These are phyloP conservation scores for Sterrhoptilus dennistouni DNA, from an alignment of 2,113 vertebrate genomes.

Conservation along the genomic window DNA sequence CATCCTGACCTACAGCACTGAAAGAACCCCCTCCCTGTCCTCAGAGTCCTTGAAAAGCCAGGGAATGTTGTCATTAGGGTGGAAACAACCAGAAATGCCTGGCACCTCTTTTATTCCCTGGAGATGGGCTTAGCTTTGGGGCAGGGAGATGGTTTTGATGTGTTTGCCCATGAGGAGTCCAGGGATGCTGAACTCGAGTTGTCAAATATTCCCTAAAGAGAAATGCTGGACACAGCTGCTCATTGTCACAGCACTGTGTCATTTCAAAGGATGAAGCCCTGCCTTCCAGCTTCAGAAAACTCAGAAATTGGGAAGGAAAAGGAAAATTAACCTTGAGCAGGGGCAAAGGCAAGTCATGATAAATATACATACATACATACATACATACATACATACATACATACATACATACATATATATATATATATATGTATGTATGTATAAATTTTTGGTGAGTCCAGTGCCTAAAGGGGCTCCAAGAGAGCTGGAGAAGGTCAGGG, in stretches of 20 bases:
- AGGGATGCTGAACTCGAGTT: background rate
- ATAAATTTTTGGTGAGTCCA: background rate
- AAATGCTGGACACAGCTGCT: background rate
- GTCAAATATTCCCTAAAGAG: background rate
- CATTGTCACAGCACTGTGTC: background rate
- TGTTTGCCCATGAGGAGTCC: background rate
- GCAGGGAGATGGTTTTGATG: background rate
- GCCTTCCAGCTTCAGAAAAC: background rate
- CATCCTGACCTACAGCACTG: background rate
- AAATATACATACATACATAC: background rate
- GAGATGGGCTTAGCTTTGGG: background rate
- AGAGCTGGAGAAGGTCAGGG: background rate
- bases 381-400: accelerated
- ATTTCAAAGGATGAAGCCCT: background rate
- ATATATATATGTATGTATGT: background rate
- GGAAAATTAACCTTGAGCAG: background rate
- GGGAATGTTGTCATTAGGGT: background rate
- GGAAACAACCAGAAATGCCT: background rate
- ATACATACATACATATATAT: too few relatives aligned
- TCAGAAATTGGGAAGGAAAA: background rate
- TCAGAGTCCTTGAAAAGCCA: background rate
- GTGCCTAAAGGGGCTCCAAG: background rate
- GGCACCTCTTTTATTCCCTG: background rate
- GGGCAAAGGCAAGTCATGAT: background rate
- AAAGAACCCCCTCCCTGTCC: background rate